phyloP scores from a whole-genome alignment of 2,888 invertebrate species.

The Venustoraphidia nigricollis region DNA sequence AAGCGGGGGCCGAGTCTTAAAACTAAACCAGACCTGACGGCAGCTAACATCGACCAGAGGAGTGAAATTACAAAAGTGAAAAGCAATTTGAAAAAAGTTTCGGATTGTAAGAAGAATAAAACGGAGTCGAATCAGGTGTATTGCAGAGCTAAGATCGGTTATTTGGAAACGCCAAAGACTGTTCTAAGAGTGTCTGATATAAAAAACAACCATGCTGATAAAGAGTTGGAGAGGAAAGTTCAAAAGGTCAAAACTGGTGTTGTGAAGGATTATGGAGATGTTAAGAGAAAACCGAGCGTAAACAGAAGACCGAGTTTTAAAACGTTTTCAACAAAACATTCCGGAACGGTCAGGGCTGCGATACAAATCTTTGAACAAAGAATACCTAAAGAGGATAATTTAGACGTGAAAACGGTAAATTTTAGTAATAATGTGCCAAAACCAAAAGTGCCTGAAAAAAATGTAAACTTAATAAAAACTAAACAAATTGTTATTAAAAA shows the following conservation, averaged over 20 bases:
- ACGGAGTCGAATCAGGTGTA: conserved; percentile 11
- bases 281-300: conserved; percentile 11
- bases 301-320: conserved; percentile 28
- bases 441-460: conserved; percentile 45
- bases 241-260: conserved; percentile 19
- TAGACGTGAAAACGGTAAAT: neutral
- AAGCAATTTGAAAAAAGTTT: conserved; percentile 33
- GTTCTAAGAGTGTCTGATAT: neutral
- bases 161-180: conserved; percentile 8
- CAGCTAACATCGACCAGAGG: neutral
- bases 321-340: conserved; percentile 16
- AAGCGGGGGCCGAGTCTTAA: neutral
- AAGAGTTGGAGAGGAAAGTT: conserved; percentile 17
- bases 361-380: conserved; percentile 25
- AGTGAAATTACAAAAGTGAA: conserved; percentile 24
- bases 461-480: conserved; percentile 34
- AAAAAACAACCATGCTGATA: neutral
- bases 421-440: conserved; percentile 25
- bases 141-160: conserved; percentile 13
- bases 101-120: conserved; percentile 13
- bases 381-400: conserved; percentile 12
- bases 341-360: conserved; percentile 22
- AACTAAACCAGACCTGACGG: neutral
- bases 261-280: conserved; percentile 6
- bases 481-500: conserved; percentile 36